A percentile compares a stretch with the other conserved stretches of the same genome.
Conservation (phyloP, 2,888 invertebrate species). For the Agrotis ipsilon region DNA sequence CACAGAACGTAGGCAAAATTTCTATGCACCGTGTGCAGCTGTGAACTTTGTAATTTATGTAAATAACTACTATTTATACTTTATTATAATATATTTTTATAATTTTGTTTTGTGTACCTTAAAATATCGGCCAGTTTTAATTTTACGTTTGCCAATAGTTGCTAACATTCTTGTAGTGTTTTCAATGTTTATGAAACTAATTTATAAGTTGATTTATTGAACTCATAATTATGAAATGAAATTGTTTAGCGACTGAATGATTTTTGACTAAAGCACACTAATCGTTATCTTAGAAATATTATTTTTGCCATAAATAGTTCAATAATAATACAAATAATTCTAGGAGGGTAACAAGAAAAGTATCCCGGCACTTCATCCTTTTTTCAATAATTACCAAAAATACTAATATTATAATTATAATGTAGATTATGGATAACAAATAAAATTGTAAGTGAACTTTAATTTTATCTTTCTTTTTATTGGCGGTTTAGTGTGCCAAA, state of each 20-base stretch:
- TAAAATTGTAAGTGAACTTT: background rate
- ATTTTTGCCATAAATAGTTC: conserved; percentile 42
- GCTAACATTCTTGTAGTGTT: conserved; percentile 4
- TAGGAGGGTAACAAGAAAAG: background rate
- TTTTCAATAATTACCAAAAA: background rate
- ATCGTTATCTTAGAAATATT: background rate
- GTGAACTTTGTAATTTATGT: conserved; percentile 65
- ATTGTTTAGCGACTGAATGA: background rate
- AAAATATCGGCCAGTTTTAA: conserved; percentile 45
- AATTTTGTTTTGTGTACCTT: conserved; percentile 35
- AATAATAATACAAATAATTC: conserved; percentile 10
- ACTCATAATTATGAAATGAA: background rate
- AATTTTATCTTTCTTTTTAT: conserved; percentile 5
- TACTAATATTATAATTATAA: background rate
- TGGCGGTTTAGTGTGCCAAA: conserved; percentile 53
- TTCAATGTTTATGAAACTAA: background rate
- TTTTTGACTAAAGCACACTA: conserved; percentile 4
- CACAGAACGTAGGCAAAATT: conserved; percentile 46
- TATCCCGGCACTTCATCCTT: background rate
- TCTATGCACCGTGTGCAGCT: conserved; percentile 26
- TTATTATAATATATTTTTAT: conserved; percentile 34
- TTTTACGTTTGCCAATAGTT: conserved; percentile 6
- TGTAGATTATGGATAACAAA: background rate
- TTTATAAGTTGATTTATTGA: background rate
- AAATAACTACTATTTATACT: conserved; percentile 64